Evolutionary conservation across 2,888 invertebrate genomes (phyloP).

Genomic region (Himalopsyche kuldschensis): DNA sequence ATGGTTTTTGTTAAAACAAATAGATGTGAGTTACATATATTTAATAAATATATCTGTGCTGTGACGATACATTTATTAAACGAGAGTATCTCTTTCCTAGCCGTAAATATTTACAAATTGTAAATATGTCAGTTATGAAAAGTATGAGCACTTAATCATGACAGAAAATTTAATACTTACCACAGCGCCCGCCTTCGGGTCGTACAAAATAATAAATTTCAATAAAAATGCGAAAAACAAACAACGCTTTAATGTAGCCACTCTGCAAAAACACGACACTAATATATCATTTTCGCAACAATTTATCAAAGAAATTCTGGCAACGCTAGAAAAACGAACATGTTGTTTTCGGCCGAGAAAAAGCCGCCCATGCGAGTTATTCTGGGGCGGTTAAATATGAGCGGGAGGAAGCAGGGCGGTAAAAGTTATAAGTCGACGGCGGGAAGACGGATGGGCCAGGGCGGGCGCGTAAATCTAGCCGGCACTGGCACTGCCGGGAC

Average conservation of each 20-base stretch:
- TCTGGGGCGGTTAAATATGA: neutral
- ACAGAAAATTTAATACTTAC: neutral
- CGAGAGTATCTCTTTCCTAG: too few relatives aligned
- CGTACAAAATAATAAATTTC: neutral
- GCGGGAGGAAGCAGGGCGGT: constrained; percentile 6
- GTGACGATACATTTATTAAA: too few relatives aligned
- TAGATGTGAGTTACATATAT: too few relatives aligned
- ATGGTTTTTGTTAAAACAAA: too few relatives aligned
- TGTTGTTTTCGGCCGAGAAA: neutral
- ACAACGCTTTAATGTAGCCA: neutral
- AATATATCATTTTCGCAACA: neutral
- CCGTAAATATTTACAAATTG: neutral
- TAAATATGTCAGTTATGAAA: neutral
- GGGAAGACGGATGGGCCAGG: constrained; percentile 26
- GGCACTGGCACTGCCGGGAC: neutral
- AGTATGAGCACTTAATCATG: neutral
- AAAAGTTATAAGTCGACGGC: constrained; percentile 28
- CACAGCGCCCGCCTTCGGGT: neutral
- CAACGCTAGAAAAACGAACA: neutral
- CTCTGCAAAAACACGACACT: neutral
- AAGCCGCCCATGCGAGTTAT: constrained; percentile 10
- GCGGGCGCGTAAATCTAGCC: constrained; percentile 26
- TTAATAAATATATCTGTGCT: too few relatives aligned
- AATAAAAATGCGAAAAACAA: neutral
- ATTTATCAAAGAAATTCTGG: neutral